Conservation (phyloP, 2,113 vertebrate species). For the Hipposideros armiger region DNA sequence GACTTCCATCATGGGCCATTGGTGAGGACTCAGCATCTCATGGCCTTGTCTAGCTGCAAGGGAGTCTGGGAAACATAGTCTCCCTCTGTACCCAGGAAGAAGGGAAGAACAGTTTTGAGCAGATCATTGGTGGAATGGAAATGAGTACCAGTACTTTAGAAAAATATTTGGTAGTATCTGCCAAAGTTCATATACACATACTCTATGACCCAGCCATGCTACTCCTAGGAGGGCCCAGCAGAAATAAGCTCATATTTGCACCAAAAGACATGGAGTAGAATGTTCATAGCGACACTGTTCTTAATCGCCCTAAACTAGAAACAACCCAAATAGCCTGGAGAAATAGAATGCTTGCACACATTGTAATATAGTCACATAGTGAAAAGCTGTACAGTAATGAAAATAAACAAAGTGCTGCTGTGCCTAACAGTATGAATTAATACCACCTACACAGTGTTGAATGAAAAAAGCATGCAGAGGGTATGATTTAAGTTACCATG, state of each 20-base stretch:
- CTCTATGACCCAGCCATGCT: background rate
- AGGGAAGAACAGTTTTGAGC: background rate
- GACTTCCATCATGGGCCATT: background rate
- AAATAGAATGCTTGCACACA: fast-evolving
- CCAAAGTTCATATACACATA: fast-evolving
- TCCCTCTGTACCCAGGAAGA: background rate
- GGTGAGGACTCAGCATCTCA: fast-evolving
- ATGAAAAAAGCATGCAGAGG: fast-evolving
- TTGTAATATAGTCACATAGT: fast-evolving
- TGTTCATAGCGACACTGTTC: background rate
- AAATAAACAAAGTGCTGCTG: fast-evolving
- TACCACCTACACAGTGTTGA: fast-evolving
- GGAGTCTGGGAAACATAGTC: background rate
- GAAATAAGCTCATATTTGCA: background rate
- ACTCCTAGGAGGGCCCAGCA: background rate
- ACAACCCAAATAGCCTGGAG: background rate
- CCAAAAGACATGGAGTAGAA: too few species aligned
- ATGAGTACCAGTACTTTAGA: background rate
- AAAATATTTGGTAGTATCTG: background rate
- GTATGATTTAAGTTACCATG: fast-evolving
- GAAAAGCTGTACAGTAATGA: background rate
- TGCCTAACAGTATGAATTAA: fast-evolving
- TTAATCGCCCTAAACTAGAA: background rate
- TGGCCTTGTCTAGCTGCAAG: background rate
- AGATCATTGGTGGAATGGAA: background rate